These are phyloP conservation scores for Oikopleura vanhoeffeni DNA, from an alignment of 23 tunicate genomes.

Conservation along the genomic window DNA sequence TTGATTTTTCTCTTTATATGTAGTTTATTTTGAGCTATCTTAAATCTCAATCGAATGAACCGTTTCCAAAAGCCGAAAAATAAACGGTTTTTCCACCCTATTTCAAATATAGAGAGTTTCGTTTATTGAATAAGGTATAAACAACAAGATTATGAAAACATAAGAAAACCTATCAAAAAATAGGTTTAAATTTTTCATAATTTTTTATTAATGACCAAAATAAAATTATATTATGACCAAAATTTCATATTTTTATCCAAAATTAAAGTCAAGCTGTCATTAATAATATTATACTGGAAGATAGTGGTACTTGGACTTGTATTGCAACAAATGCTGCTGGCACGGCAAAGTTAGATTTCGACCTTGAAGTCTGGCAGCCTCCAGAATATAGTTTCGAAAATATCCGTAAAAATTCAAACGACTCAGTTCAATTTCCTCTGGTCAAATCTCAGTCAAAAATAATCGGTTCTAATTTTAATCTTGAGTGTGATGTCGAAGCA, in stretches of 20 bases:
- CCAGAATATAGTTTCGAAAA: not conserved
- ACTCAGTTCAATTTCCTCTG: not conserved
- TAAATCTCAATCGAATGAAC: too few species aligned
- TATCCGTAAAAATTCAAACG: not conserved
- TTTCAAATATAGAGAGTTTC: too few species aligned
- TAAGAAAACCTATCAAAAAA: too few species aligned
- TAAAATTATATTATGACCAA: too few species aligned
- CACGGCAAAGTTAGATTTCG: constrained; percentile 35
- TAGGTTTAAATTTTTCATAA: too few species aligned
- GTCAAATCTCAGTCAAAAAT: not conserved
- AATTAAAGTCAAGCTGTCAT: constrained; percentile 23
- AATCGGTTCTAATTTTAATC: constrained; percentile 27
- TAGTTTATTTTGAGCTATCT: too few species aligned
- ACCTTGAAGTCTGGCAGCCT: constrained; percentile 33
- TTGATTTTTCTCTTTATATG: too few species aligned
- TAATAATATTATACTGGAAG: constrained; percentile 23
- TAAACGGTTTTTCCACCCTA: too few species aligned
- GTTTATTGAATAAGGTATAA: too few species aligned
- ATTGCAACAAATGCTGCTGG: constrained; percentile 77
- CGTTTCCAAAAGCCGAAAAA: too few species aligned
- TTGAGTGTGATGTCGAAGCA: constrained; percentile 77
- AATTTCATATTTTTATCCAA: constrained; percentile 17
- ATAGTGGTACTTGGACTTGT: constrained; percentile 53
- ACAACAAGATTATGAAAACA: too few species aligned
- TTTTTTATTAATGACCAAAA: not conserved